phyloP scores from a whole-genome alignment of 2,888 invertebrate genomes.

The Drosophila aldrichi region DNA sequence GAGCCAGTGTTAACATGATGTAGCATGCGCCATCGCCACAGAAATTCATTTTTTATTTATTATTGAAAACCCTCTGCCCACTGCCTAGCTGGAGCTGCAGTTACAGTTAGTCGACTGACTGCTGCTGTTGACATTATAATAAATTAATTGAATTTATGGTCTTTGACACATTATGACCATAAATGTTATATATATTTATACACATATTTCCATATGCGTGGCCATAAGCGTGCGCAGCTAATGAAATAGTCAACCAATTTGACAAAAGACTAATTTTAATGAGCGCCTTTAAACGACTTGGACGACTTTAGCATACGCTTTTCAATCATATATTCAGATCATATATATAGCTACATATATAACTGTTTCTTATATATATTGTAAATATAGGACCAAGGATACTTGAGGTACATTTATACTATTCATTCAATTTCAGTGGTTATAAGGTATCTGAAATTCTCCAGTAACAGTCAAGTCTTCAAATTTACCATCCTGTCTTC shows the following conservation, averaged over 20 bases:
- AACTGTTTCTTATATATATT: too few relatives aligned
- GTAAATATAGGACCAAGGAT: background rate
- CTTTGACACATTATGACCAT: constrained; percentile 82
- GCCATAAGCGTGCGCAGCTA: constrained; percentile 57
- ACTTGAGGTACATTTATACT: background rate
- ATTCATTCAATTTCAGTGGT: background rate
- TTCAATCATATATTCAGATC: background rate
- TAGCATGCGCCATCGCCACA: constrained; percentile 63
- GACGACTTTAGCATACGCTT: constrained; percentile 27
- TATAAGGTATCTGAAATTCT: too few relatives aligned
- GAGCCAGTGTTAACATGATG: constrained; percentile 72
- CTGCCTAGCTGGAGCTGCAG: constrained; percentile 22
- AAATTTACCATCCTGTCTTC: background rate
- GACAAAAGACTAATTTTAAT: constrained; percentile 24
- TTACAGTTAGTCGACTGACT: constrained; percentile 39
- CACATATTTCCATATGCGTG: constrained; percentile 39
- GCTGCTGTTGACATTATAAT: constrained; percentile 74
- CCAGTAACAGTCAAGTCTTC: too few relatives aligned
- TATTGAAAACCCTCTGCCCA: constrained; percentile 53
- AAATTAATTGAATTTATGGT: constrained; percentile 83
- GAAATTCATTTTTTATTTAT: constrained; percentile 46
- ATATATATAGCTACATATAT: too few relatives aligned
- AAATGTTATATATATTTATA: constrained; percentile 59
- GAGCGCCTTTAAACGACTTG: background rate
- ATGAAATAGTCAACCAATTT: constrained; percentile 72